Base-by-base conservation (phyloP, 2,888 invertebrate species). In the Automeris io region DNA sequence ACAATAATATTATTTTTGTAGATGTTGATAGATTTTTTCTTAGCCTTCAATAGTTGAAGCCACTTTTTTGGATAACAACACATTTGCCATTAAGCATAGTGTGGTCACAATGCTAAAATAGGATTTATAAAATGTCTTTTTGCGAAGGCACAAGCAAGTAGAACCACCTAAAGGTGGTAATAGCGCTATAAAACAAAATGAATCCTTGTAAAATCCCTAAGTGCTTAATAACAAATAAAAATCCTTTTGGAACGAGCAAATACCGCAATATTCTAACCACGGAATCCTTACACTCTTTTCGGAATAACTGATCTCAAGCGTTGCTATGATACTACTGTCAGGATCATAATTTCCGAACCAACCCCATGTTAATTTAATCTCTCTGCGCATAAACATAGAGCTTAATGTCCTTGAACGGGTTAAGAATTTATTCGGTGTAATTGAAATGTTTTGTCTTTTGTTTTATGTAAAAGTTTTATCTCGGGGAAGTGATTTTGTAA, bases 251-350 rank as follows among this genome's bases (percentile, higher is more conserved):
- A 29, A 16, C 5, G 16, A 29, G 13, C 8, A 16, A n/a, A 29
- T n/a, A n/a, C n/a, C 16, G 8, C 16, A 29, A n/a, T 29, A 2
- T 16, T 29, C n/a, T 16, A 16, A 8, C 13, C 13, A 16, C 29
- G 29, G 16, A 7, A 16, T n/a, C 29, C 29, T 16, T n/a, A 29
- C 22, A 33, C 21, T 11, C 33, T 8, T 8, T 29, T 19, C 33
- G 9, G 26, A n/a, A 4, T 16, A 29, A 29, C 29, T 13, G 29
- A 16, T 5, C 16, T 29, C 8, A 9, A 13, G 16, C 37, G 46
- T 49, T 49, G 46, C 51, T 43, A 47, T n/a, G 49, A 35, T 25
- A 37, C 38, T 7, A 45, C 47, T 39, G 33, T 37, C 12, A 46
- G 49, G 52, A 43, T 33, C 39, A 16, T 8, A 41, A 32, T 39